Percentiles rank a stretch among this genome's conserved stretches.
Conservation (phyloP, 2,888 invertebrate species). For the Drosophila peninsularis region DNA sequence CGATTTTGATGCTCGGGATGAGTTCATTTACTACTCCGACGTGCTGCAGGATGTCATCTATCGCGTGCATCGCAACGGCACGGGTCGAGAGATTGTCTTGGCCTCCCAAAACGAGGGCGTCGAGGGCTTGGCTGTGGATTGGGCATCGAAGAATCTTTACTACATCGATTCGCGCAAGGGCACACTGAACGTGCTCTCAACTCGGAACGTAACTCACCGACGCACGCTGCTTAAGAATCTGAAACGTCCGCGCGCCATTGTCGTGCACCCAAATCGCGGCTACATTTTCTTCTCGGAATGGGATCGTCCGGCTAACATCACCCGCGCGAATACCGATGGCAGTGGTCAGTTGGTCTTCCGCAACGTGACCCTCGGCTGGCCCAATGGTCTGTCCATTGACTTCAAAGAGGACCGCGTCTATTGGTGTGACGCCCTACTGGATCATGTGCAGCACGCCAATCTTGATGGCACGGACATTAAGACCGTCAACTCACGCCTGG, state of each 20-base stretch:
- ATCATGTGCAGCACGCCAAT: conserved; percentile 97
- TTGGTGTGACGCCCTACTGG: conserved; percentile 98
- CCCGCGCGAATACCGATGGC: conserved; percentile 95
- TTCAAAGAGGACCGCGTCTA: conserved; percentile 94
- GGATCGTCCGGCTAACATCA: conserved; percentile 98
- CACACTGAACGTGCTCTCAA: conserved; percentile 95
- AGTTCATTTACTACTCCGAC: conserved; percentile 98
- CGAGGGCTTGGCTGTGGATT: conserved; percentile 97
- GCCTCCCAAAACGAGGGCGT: conserved; percentile 99
- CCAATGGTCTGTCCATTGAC: conserved; percentile 97
- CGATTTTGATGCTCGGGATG: conserved; percentile 95
- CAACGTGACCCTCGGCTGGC: conserved; percentile 97
- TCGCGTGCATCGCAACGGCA: conserved; percentile 91
- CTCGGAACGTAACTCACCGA: conserved; percentile 92
- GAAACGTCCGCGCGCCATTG: conserved; percentile 97
- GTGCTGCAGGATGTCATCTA: conserved; percentile 98
- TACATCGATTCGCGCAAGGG: conserved; percentile 98
- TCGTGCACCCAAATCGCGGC: conserved; percentile 97
- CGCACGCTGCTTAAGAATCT: conserved; percentile 93
- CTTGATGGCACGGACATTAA: conserved; percentile 95
- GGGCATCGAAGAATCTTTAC: conserved; percentile 97
- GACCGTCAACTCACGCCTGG: conserved; percentile 94
- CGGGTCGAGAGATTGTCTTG: conserved; percentile 93
- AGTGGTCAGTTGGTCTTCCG: conserved; percentile 93
- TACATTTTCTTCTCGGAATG: conserved; percentile 98